A percentile compares a stretch with the other conserved stretches of the same genome.
phyloP scores from a whole-genome alignment of 2,113 vertebrate species.

The Pelusios castaneus region DNA sequence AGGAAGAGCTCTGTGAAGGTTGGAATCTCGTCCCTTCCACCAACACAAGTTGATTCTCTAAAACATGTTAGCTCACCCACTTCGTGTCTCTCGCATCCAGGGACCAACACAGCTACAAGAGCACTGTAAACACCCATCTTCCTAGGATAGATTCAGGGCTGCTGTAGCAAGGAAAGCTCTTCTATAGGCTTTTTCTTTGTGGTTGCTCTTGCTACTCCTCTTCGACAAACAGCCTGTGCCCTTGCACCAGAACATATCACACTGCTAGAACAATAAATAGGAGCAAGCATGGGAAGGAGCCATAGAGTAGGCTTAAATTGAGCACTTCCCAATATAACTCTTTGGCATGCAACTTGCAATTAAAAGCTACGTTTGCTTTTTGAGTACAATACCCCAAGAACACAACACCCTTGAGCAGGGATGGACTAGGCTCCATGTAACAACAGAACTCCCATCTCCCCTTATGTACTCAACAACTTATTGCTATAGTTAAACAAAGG shows the following conservation, averaged over 20 bases:
- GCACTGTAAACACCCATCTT: neutral
- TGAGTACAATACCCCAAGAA: fast-evolving
- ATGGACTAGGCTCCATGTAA: neutral
- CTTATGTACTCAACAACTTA: neutral
- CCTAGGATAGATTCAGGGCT: neutral
- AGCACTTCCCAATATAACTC: neutral
- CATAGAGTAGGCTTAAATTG: neutral
- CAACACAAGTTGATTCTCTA: neutral
- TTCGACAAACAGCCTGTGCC: neutral
- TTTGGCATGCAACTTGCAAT: neutral
- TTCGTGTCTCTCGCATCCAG: neutral
- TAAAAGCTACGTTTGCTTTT: fast-evolving
- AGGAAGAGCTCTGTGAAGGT: neutral
- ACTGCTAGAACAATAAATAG: neutral
- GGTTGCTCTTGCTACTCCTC: neutral
- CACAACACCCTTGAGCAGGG: fast-evolving
- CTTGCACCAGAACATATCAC: neutral
- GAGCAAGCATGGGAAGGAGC: neutral
- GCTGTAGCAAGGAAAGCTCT: neutral
- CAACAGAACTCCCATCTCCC: neutral
- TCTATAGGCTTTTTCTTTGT: neutral
- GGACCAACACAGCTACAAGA: neutral
- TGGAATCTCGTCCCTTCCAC: neutral
- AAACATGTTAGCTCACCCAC: neutral
- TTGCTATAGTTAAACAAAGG: neutral